Percentiles rank a stretch among this genome's conserved stretches.
phyloP scores from a whole-genome alignment of 2,113 vertebrate species.

The Shinisaurus crocodilurus region DNA sequence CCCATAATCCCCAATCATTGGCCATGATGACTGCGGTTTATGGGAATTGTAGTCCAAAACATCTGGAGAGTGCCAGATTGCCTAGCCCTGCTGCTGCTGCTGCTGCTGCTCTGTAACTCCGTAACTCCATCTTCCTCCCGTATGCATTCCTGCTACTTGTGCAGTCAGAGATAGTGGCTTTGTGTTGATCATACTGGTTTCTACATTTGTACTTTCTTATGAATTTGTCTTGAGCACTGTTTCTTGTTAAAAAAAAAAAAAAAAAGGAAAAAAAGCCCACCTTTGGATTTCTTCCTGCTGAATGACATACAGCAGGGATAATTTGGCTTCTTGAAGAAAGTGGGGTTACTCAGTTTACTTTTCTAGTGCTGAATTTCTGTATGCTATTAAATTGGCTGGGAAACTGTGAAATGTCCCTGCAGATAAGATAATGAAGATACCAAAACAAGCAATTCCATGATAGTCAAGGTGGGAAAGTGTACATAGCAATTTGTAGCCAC shows the following conservation, averaged over 20 bases:
- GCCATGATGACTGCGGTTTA: too few species aligned
- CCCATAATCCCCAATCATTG: too few species aligned
- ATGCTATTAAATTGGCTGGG: not conserved
- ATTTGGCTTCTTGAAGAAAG: constrained; percentile 21
- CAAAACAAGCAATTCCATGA: constrained; percentile 52
- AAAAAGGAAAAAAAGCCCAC: not conserved
- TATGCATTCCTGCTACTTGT: not conserved
- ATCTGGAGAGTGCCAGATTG: too few species aligned
- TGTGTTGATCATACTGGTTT: not conserved
- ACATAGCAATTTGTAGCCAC: constrained; percentile 19
- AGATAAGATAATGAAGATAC: constrained; percentile 17
- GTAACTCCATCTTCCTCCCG: not conserved
- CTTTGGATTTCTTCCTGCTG: constrained; percentile 19
- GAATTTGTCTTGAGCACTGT: constrained; percentile 25
- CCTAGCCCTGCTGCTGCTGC: too few species aligned
- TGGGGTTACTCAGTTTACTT: constrained; percentile 6
- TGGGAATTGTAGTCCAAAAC: too few species aligned
- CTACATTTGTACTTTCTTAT: not conserved
- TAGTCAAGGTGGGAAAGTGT: constrained; percentile 11
- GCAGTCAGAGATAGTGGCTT: not conserved
- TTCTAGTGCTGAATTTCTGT: not conserved
- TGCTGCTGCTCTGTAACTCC: too few species aligned
- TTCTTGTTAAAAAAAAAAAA: not conserved
- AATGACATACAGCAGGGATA: not conserved
- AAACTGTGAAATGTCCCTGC: not conserved